Evolutionary conservation across 1,140 invertebrate genomes (phyloP).

Genomic region (Agrilus planipennis): DNA sequence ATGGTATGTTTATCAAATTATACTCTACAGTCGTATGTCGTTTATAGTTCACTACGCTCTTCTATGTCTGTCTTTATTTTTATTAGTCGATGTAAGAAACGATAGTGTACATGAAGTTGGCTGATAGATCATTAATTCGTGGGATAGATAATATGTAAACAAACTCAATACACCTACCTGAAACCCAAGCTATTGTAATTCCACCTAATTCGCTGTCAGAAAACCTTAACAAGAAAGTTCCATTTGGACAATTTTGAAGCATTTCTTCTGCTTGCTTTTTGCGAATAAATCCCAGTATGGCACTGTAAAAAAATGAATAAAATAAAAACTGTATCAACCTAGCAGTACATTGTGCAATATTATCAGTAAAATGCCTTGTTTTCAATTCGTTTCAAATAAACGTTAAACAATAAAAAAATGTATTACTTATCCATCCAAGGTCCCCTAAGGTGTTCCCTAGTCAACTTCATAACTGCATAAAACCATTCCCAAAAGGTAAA

Average conservation of each 20-base stretch:
- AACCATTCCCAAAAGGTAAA: conserved; percentile 99
- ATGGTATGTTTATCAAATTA: not conserved
- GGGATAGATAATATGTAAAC: no score
- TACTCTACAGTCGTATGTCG: no score
- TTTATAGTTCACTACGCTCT: no score
- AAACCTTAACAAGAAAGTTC: conserved; percentile 88
- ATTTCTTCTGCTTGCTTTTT: conserved; percentile 83
- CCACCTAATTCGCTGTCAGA: conserved; percentile 92
- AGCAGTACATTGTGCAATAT: no score
- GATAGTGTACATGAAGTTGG: no score
- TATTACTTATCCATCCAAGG: conserved; percentile 82
- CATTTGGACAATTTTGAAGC: conserved; percentile 58
- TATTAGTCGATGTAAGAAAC: no score
- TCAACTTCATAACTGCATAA: conserved; percentile 92
- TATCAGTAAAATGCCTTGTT: no score
- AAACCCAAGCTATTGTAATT: conserved; percentile 89
- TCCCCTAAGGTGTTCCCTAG: conserved; percentile 78
- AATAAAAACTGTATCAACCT: no score
- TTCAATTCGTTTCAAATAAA: no score
- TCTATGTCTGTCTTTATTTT: no score
- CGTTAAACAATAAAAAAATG: conserved; percentile 4
- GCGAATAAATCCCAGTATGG: conserved; percentile 81
- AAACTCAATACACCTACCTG: conserved; percentile 38
- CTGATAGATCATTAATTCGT: no score
- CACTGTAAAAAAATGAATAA: conserved; percentile 34